These are phyloP conservation scores for Microcebus lehilahytsara DNA, from an alignment of 2,113 vertebrate genomes.

Conservation along the genomic window DNA sequence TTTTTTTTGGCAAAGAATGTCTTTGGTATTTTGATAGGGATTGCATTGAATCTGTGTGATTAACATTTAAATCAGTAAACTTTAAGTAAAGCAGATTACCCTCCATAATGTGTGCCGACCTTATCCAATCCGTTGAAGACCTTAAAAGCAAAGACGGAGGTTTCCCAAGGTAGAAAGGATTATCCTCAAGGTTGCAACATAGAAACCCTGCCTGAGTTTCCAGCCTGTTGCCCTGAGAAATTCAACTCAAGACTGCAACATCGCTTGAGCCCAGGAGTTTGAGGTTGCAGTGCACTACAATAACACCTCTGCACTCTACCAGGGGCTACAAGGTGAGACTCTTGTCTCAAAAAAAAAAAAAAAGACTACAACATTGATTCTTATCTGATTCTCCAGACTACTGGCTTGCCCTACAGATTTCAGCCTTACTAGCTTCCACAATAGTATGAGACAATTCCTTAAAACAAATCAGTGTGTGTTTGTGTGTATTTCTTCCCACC, in stretches of 20 bases:
- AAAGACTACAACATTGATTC: background rate
- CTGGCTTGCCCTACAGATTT: background rate
- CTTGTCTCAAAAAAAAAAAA: too few relatives aligned
- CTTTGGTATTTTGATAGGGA: background rate
- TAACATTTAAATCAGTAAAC: background rate
- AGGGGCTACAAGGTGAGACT: too few relatives aligned
- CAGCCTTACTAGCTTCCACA: background rate
- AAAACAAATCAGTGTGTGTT: background rate
- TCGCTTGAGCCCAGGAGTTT: too few relatives aligned
- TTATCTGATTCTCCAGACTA: background rate
- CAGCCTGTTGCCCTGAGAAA: background rate
- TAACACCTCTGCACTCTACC: too few relatives aligned
- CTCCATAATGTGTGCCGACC: background rate
- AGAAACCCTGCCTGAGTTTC: background rate
- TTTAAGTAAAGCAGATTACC: background rate
- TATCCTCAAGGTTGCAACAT: background rate
- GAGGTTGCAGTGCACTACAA: too few relatives aligned
- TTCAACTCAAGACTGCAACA: background rate
- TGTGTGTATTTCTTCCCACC: background rate
- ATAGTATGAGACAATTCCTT: background rate
- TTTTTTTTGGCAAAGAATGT: background rate
- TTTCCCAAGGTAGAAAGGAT: background rate
- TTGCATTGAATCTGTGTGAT: background rate
- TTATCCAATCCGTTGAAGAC: background rate
- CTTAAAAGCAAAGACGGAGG: background rate